phyloP scores from a whole-genome alignment of 2,113 vertebrate species.

The Centropristis striata region DNA sequence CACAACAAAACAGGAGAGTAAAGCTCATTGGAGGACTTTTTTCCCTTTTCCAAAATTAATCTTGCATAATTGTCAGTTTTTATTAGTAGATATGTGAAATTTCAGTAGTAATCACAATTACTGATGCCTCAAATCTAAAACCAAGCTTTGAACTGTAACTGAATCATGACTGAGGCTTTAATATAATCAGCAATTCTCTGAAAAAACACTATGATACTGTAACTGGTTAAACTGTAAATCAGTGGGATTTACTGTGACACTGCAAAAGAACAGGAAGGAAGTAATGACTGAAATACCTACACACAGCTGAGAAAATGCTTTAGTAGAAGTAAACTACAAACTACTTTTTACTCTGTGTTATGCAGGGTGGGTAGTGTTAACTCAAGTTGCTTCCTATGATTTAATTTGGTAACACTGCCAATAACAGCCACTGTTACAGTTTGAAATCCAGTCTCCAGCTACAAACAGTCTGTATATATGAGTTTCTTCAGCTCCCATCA shows the following conservation, averaged over 20 bases:
- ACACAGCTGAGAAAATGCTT: not conserved
- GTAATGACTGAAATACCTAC: not conserved
- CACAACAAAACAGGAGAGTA: not conserved
- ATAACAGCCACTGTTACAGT: not conserved
- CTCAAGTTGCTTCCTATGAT: not conserved
- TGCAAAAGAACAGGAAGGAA: not conserved
- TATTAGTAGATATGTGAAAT: not conserved
- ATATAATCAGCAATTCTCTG: not conserved
- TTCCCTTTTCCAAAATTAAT: not conserved
- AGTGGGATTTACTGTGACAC: not conserved
- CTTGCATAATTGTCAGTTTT: not conserved
- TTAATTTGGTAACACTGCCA: not conserved
- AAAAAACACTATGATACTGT: not conserved
- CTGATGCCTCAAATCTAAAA: no score
- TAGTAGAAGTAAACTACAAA: no score
- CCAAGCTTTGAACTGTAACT: not conserved
- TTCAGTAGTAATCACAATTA: no score
- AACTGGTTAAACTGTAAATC: constrained; percentile 3
- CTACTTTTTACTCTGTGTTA: no score
- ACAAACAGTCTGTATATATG: not conserved
- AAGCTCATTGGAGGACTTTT: not conserved
- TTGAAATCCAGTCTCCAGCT: not conserved
- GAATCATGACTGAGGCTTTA: not conserved
- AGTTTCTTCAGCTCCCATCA: not conserved
- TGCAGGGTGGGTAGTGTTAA: not conserved